A percentile compares a stretch with the other conserved stretches of the same genome.
Evolutionary conservation across 2,113 vertebrate genomes (phyloP).

Genomic region (Sigmodon hispidus): DNA sequence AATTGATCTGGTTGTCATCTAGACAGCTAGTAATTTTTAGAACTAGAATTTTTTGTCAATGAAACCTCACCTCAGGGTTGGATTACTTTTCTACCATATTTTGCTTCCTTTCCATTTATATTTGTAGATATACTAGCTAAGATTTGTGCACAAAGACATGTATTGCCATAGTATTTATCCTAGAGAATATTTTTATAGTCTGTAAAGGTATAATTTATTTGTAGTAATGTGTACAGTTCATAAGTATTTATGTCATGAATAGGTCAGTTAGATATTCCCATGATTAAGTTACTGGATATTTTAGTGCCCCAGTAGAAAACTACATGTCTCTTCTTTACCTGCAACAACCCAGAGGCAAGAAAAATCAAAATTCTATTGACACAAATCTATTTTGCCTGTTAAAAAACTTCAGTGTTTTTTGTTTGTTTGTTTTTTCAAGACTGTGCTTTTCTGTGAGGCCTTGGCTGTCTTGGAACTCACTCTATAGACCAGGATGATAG

Average conservation of each 20-base stretch:
- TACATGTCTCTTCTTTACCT: not conserved
- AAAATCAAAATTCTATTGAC: not conserved
- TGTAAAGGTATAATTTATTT: slow-evolving; percentile 30
- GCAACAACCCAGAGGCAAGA: not conserved
- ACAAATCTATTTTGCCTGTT: not conserved
- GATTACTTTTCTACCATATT: not conserved
- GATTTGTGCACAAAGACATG: not conserved
- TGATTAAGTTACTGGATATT: not conserved
- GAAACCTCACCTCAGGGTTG: not conserved
- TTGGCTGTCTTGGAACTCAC: not conserved
- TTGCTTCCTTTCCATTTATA: not conserved
- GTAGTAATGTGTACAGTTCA: not conserved
- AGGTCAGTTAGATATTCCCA: not conserved
- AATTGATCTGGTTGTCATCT: not conserved
- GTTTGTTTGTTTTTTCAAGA: not conserved
- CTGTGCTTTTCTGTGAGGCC: not conserved
- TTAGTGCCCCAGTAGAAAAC: not conserved
- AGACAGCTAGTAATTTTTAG: not conserved
- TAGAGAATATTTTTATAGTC: not conserved
- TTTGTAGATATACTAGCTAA: not conserved
- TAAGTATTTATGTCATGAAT: not conserved
- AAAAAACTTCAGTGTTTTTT: not conserved
- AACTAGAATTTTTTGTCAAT: slow-evolving; percentile 2
- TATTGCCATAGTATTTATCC: slow-evolving; percentile 33
- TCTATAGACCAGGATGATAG: not conserved